Conservation (phyloP, 1,140 invertebrate genomes). For the Ericerus pela region DNA sequence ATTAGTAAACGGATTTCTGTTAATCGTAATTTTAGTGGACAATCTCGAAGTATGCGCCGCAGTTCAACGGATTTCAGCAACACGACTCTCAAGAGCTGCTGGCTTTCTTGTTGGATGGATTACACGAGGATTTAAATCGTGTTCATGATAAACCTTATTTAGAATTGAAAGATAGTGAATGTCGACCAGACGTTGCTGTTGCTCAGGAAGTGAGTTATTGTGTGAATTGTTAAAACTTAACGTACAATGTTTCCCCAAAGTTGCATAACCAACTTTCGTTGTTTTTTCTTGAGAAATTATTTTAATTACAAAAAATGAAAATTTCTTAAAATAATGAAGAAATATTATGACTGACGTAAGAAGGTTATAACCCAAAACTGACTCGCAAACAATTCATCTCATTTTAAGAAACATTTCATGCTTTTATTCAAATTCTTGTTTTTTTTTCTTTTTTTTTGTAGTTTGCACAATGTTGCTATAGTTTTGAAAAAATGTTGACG, state of each 20-base stretch:
- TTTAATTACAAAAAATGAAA: not conserved
- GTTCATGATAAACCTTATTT: conserved; percentile 51
- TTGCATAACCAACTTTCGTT: not conserved
- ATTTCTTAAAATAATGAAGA: no score
- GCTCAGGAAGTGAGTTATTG: conserved; percentile 44
- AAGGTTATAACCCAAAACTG: no score
- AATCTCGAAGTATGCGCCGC: conserved; percentile 65
- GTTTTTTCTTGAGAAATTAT: not conserved
- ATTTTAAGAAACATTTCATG: no score
- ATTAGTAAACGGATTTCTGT: not conserved
- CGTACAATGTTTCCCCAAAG: no score
- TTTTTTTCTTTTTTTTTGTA: no score
- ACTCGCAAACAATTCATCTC: no score
- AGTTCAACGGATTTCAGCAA: conserved; percentile 71
- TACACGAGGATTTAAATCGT: conserved; percentile 79
- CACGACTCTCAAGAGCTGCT: conserved; percentile 81
- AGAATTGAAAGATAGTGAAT: conserved; percentile 60
- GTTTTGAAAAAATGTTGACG: no score
- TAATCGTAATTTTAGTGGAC: conserved; percentile 42
- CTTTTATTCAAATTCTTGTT: no score
- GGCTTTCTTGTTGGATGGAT: conserved; percentile 70
- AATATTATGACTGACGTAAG: no score
- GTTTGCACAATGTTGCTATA: no score
- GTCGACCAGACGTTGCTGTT: conserved; percentile 56
- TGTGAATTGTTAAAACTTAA: no score